Evolutionary conservation across 2,797 vertebrate genomes (phyloP).

Genomic region (Diceros bicornis): DNA sequence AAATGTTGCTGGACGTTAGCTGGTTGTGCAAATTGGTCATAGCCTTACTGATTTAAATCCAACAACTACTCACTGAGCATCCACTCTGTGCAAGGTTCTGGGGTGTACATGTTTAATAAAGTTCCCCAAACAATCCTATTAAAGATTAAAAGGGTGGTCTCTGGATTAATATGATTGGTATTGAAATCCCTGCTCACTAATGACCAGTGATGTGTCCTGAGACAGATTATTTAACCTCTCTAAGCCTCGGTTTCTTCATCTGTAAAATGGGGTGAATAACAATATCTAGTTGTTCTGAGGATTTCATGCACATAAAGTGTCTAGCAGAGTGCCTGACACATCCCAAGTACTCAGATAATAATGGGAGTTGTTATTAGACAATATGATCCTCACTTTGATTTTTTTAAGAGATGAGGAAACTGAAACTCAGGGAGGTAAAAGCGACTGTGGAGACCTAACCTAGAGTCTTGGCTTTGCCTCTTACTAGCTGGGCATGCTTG

Average conservation of each 20-base stretch:
- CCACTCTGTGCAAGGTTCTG: constrained; percentile 46
- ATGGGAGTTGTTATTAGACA: neutral
- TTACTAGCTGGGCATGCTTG: neutral
- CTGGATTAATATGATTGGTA: neutral
- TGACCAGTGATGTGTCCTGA: neutral
- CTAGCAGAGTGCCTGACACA: neutral
- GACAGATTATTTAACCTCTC: neutral
- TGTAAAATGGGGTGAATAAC: neutral
- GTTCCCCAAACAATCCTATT: neutral
- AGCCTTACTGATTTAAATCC: constrained; percentile 62
- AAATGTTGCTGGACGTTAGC: constrained; percentile 60
- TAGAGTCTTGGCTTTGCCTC: neutral
- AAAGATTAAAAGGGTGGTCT: neutral
- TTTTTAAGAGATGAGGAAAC: constrained; percentile 35
- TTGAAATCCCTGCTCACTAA: constrained; percentile 2
- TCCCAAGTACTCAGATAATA: neutral
- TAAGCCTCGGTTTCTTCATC: neutral
- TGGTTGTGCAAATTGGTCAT: constrained; percentile 34
- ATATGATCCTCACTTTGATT: neutral
- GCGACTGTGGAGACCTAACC: neutral
- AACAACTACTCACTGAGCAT: constrained; percentile 45
- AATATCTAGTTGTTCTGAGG: neutral
- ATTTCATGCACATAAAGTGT: neutral
- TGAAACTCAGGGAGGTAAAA: neutral
- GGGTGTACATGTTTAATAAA: neutral